Base-by-base conservation (phyloP, 1,140 invertebrate species). In the Lordiphosa clarofinis region DNA sequence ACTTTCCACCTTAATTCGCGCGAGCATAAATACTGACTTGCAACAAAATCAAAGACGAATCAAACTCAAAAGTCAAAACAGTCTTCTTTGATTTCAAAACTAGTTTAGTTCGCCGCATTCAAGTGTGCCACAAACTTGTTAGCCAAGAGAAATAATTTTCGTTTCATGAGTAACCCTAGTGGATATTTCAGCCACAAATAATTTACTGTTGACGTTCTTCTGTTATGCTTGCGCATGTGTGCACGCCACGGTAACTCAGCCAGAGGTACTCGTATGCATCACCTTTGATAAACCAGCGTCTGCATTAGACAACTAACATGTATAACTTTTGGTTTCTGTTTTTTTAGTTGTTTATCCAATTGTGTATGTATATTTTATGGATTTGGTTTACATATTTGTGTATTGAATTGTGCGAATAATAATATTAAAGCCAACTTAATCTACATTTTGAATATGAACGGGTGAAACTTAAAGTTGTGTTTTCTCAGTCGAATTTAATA, bases 131-230 rank as follows among this genome's bases (percentile, higher is more conserved):
- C 4, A 31, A 31, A 31, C 28, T 8, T 31, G 21, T 31, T 8
- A 31, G 28, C 28, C 28, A 31, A 31, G 28, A 31, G 2, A 31
- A 8, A 31, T 5, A 1, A 8, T 31, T 68, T 68, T 68, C 19
- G 24, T 12, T 10, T 28, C 42, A 37, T 56, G 64, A 37, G 63
- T 48, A 52, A 68, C 64, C 64, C 64, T 68, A 68, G 31, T 65
- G 56, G 46, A 59, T 59, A 52, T 38, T 55, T 39, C 55, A 56
- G 39, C 57, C 64, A 46, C 50, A 65, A 58, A 68, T 33, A 36
- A 59, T 37, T 37, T 31, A 48, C 67, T 65, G 28, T 68, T 67
- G 64, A 59, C 64, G 64, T 68, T 68, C 64, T 68, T 68, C 67
- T 56, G 64, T 40, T 52, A 4, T 40, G 38, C 36, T 35, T 66